These are phyloP conservation scores for Eupeodes latifasciatus DNA, from an alignment of 2,888 invertebrate species.

Conservation along the genomic window DNA sequence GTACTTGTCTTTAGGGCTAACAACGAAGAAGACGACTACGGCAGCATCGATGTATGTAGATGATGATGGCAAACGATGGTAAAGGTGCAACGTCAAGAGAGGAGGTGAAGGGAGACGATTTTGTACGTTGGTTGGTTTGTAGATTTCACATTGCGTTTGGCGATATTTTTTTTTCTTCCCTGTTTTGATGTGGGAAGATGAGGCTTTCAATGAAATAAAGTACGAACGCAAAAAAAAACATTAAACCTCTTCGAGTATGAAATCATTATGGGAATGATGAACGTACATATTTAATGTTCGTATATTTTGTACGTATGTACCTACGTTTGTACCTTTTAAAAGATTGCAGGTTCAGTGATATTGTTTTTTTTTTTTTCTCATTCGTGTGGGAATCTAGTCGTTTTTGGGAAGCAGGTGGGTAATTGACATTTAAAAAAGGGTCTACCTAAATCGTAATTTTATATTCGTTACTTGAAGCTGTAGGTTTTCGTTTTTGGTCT, in stretches of 20 bases:
- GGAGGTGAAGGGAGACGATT: neutral
- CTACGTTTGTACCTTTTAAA: neutral
- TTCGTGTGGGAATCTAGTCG: slow-evolving; percentile 65
- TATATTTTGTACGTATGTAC: neutral
- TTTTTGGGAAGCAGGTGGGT: slow-evolving; percentile 69
- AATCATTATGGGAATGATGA: slow-evolving; percentile 58
- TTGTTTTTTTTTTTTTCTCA: neutral
- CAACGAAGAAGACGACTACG: neutral
- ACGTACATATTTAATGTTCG: neutral
- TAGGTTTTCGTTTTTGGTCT: slow-evolving; percentile 1
- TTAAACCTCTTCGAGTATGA: slow-evolving; percentile 22
- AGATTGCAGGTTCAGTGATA: slow-evolving; percentile 48
- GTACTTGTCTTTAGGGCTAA: slow-evolving; percentile 30
- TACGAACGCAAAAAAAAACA: neutral
- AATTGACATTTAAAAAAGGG: slow-evolving; percentile 69
- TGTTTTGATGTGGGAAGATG: slow-evolving; percentile 66
- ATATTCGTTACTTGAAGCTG: slow-evolving; percentile 19
- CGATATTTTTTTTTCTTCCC: slow-evolving; percentile 14
- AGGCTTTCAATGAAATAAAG: neutral
- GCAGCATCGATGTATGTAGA: neutral
- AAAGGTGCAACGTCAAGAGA: neutral
- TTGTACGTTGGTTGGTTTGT: slow-evolving; percentile 9
- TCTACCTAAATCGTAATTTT: slow-evolving; percentile 12
- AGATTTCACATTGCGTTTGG: slow-evolving; percentile 61
- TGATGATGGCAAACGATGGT: neutral